Evolutionary conservation across 2,888 invertebrate species (phyloP).

Genomic region (Lasioglossum malachurum): DNA sequence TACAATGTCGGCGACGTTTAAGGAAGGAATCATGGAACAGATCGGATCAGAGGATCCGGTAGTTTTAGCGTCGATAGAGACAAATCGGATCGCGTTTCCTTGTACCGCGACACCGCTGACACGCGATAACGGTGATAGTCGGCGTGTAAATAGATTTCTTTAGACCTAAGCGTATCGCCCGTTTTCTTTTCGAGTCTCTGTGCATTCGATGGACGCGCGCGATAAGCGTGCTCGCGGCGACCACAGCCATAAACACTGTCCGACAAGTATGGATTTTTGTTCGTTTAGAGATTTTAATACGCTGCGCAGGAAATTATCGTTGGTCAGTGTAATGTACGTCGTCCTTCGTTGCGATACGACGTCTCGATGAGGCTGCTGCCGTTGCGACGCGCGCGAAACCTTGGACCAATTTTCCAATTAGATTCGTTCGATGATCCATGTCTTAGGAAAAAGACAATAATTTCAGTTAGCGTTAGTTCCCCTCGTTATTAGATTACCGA

Average conservation of each 20-base stretch:
- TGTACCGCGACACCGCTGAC: neutral
- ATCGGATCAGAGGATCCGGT: neutral
- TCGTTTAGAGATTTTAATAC: neutral
- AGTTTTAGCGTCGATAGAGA: slow-evolving; percentile 3
- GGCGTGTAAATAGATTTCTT: slow-evolving; percentile 50
- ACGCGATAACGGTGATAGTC: slow-evolving; percentile 35
- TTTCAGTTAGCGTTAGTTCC: slow-evolving; percentile 56
- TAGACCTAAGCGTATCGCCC: slow-evolving; percentile 25
- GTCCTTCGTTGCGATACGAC: neutral
- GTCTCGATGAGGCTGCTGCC: neutral
- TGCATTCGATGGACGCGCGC: neutral
- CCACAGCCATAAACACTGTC: neutral
- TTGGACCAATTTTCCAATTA: slow-evolving; percentile 72
- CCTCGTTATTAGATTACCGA: slow-evolving; percentile 44
- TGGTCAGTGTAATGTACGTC: neutral
- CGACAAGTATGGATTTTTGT: neutral
- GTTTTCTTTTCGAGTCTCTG: slow-evolving; percentile 1
- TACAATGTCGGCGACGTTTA: neutral
- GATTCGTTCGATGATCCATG: slow-evolving; percentile 50
- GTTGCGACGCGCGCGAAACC: slow-evolving; percentile 49
- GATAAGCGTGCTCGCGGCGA: slow-evolving; percentile 2
- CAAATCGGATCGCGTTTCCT: slow-evolving; percentile 17
- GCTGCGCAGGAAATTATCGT: neutral
- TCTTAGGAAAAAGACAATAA: slow-evolving; percentile 74
- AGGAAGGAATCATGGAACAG: neutral